Conservation (phyloP, 2,113 vertebrate genomes). For the Semnornis frantzii region DNA sequence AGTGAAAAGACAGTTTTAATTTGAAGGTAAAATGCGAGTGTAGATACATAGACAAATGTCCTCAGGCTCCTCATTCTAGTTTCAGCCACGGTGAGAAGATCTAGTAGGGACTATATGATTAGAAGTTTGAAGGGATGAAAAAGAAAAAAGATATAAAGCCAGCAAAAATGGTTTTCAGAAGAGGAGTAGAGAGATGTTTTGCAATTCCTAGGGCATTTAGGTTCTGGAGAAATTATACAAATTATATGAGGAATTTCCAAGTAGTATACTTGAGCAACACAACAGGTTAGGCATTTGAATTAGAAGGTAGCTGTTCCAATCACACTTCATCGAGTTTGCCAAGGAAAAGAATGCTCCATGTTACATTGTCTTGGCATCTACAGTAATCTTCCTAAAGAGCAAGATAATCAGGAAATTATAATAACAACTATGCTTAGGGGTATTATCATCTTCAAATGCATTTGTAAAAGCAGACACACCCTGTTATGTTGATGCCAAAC, state of each 20-base stretch:
- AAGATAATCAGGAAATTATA: slow-evolving; percentile 31
- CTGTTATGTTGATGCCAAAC: neutral
- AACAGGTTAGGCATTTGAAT: slow-evolving; percentile 20
- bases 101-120: slow-evolving; percentile 46
- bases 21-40: slow-evolving; percentile 45
- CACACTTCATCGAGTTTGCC: neutral
- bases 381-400: neutral
- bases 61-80: neutral
- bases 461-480: slow-evolving; percentile 12
- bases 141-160: slow-evolving; percentile 56
- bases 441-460: neutral
- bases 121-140: slow-evolving; percentile 48
- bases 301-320: slow-evolving; percentile 45
- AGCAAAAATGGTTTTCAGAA: slow-evolving; percentile 22
- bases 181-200: slow-evolving; percentile 35
- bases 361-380: neutral
- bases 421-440: slow-evolving; percentile 18
- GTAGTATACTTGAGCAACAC: neutral
- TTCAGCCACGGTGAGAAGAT: slow-evolving; percentile 6
- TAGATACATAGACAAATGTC: slow-evolving; percentile 57
- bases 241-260: slow-evolving; percentile 7
- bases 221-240: neutral
- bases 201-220: slow-evolving; percentile 12
- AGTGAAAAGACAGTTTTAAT: slow-evolving; percentile 58
- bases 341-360: neutral